phyloP scores from a whole-genome alignment of 2,888 invertebrate species.

The Ornithoptera priamus region DNA sequence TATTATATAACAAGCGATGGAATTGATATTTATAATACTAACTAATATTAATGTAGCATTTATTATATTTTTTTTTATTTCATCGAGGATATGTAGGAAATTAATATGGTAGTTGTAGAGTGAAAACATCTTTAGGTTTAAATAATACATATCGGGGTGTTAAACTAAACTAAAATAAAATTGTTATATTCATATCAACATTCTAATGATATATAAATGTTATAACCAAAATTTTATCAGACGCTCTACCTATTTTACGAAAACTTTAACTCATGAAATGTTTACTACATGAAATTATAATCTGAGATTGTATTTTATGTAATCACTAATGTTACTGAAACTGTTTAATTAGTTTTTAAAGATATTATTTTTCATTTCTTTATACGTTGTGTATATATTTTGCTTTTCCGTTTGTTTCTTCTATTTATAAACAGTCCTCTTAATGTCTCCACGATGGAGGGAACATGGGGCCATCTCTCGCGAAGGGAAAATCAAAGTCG shows the following conservation, averaged over 20 bases:
- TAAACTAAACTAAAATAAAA: conserved; percentile 29
- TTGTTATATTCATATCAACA: conserved; percentile 34
- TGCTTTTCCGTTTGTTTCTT: background rate
- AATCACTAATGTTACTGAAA: background rate
- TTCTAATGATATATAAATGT: conserved; percentile 23
- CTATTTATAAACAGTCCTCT: background rate
- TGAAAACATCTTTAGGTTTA: conserved; percentile 34
- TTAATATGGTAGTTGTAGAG: conserved; percentile 19
- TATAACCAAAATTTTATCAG: conserved; percentile 17
- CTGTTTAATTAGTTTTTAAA: background rate
- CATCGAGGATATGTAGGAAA: conserved; percentile 10
- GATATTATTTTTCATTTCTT: conserved; percentile 1
- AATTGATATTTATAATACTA: conserved; percentile 52
- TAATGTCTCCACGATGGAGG: too few species aligned
- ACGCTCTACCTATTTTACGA: conserved; percentile 27
- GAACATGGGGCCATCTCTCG: too few species aligned
- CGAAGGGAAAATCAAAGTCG: too few species aligned
- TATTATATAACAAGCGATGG: conserved; percentile 55
- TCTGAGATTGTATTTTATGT: conserved; percentile 16
- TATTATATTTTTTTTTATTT: conserved; percentile 11
- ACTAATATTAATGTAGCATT: conserved; percentile 19
- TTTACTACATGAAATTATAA: conserved; percentile 8
- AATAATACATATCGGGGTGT: conserved; percentile 40
- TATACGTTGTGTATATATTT: background rate
- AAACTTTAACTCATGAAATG: conserved; percentile 14